Evolutionary conservation across 2,888 invertebrate species (phyloP), one percentile per base, ranked within the genome.

Genomic region (Teleiodes luculella): DNA sequence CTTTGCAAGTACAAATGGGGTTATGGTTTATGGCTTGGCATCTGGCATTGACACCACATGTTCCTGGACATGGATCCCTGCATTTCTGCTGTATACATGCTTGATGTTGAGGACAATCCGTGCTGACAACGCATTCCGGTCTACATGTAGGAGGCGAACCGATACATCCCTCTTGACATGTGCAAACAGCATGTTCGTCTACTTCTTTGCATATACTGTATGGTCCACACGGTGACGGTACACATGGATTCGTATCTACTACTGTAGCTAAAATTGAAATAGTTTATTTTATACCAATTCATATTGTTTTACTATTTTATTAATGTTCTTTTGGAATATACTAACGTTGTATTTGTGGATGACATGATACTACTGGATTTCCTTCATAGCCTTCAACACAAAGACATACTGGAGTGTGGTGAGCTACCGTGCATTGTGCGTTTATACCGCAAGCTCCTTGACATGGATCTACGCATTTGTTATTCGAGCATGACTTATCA

Each of bases 401-500:
- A 59, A 93, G 91, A 75, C 97, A 97, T 45, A 94, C 92, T 18
- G 96, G 96, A 6, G 94, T 93, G 70, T 97, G 96, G 82, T 96
- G 96, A 41, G 93, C 91, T 24, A 96, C 95, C 57, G 91, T 91
- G 69, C 97, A 97, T 62, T 93, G 93, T 0, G 96, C 95, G 69
- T 94, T 94, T 20, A 94, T 83, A 6, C 96, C 96, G 77, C 97
- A 97, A 16, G 93, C 94, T 57, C 94, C 95, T 51, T 93, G 92
- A 71, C 97, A 97, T 16, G 96, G 96, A 84, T 96, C 94, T 57
- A 92, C 90, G 74, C 97, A 97, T 88, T 96, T 96, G 70, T 95
- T 95, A 76, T 95, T 95, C 20, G 94, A 89, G 74, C 97, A 97
- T 50, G 96, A 94, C 67, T 92, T 94, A 64, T 93, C 92, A 60